Evolutionary conservation across 2,888 invertebrate species (phyloP), one percentile per base, ranked within the genome.

Genomic region (Drosophila subquinaria): DNA sequence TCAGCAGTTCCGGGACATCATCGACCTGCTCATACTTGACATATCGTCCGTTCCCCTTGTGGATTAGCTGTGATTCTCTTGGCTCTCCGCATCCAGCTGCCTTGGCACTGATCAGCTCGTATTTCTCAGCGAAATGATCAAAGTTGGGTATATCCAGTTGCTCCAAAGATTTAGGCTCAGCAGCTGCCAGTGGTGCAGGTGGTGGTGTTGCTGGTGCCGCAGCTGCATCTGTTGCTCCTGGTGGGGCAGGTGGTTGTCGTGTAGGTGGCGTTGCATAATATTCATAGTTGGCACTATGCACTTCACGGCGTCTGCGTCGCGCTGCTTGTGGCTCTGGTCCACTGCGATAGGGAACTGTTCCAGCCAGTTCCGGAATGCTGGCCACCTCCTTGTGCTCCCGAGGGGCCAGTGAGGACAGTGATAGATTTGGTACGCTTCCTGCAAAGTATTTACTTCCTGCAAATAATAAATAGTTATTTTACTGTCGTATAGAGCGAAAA

Each of bases 1-100:
- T 89, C 5, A 81, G 53, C 0, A 87, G 40, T 38, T 89, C 87
- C 0, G 88, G 83, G 15, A 88, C 81, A 72, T 90, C 88, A 59
- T 91, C 91, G 3, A 90, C 86, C 43, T 77, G 80, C 30, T 91
- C 91, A 42, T 90, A 91, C 53, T 88, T 90, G 0, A 91, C 77
- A 65, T 92, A 92, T 3, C 86, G 82, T 0, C 69, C 90, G 63
- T 53, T 81, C 50, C 71, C 62, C 47, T 83, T 79, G 17, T 38
- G 66, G 1, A 33, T 9, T 9, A 64, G 40, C 38, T 69, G 66
- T 0, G 57, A 50, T 13, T 52, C 51, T 11, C 50, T 62, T 9
- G 50, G 15, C 33, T 38, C 53, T 8, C 61, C 84, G 20, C 38
- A 67, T 20, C 9, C 23, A 20, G 11, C 11, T 0, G 47, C 3